These are phyloP conservation scores for Catostomus latipinnis DNA, from an alignment of 2,797 vertebrate species.

Conservation along the genomic window DNA sequence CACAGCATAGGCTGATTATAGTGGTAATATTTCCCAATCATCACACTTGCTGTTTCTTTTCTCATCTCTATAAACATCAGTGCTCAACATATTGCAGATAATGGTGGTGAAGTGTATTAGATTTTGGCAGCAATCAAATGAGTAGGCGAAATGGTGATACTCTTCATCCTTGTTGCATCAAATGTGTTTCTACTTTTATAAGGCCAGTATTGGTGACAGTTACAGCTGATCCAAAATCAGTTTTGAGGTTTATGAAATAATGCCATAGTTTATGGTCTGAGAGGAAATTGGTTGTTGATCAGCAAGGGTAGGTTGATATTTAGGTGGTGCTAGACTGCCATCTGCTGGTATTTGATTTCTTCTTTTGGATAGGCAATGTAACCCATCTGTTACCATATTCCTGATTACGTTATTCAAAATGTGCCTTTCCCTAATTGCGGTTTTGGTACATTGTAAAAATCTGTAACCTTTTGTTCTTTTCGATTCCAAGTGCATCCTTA, in stretches of 20 bases:
- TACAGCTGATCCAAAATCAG: constrained; percentile 37
- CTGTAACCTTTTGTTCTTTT: constrained; percentile 32
- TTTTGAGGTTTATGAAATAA: constrained; percentile 36
- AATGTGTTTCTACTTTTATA: constrained; percentile 29
- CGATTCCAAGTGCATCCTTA: constrained; percentile 3
- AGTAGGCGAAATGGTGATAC: constrained; percentile 18
- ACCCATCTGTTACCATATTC: constrained; percentile 58
- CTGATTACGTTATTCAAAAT: constrained; percentile 40
- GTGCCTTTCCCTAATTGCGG: constrained; percentile 20
- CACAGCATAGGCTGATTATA: constrained; percentile 40
- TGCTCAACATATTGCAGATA: constrained; percentile 14
- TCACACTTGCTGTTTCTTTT: background rate
- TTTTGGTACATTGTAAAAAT: constrained; percentile 18
- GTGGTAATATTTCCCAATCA: constrained; percentile 39
- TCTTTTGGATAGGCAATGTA: constrained; percentile 50
- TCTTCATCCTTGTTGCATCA: constrained; percentile 24
- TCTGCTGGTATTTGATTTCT: constrained; percentile 20
- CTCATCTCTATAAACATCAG: constrained; percentile 9
- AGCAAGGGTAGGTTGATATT: constrained; percentile 4
- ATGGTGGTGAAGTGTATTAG: constrained; percentile 13
- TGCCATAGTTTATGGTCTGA: constrained; percentile 20
- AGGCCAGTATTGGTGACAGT: constrained; percentile 9
- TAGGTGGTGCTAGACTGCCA: constrained; percentile 41
- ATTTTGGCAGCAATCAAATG: constrained; percentile 46
- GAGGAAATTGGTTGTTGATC: constrained; percentile 29